Conservation (phyloP, 2,888 invertebrate species). For the Boloria selene region DNA sequence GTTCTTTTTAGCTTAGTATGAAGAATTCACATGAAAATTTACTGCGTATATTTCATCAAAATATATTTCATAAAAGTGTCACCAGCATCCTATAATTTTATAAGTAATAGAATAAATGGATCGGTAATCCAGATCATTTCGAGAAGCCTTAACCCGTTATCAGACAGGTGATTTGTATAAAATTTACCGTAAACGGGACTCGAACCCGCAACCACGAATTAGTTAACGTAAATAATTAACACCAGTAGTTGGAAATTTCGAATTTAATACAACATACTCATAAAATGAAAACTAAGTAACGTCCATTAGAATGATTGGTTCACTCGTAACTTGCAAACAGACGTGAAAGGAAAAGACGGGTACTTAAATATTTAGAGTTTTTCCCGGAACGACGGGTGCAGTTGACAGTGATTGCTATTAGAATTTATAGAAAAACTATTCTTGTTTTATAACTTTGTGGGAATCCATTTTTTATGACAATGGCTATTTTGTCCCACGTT, state of each 20-base stretch:
- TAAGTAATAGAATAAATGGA: no score
- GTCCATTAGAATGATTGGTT: slow-evolving; percentile 38
- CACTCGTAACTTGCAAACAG: slow-evolving; percentile 36
- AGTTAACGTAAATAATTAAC: no score
- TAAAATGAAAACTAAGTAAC: slow-evolving; percentile 27
- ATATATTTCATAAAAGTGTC: no score
- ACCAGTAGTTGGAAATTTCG: background rate
- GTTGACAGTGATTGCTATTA: slow-evolving; percentile 67
- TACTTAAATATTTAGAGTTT: slow-evolving; percentile 64
- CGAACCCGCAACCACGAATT: no score
- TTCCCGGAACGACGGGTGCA: slow-evolving; percentile 52
- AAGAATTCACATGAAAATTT: no score
- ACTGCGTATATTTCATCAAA: no score
- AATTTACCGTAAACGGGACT: no score
- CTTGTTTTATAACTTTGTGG: slow-evolving; percentile 29
- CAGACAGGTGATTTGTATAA: no score
- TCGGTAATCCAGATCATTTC: no score
- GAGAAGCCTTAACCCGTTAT: no score
- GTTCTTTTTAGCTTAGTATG: no score
- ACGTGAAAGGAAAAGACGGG: slow-evolving; percentile 48
- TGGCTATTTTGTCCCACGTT: background rate
- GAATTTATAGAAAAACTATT: slow-evolving; percentile 50
- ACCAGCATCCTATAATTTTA: no score
- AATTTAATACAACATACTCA: slow-evolving; percentile 9
- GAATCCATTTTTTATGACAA: slow-evolving; percentile 30